Conservation (phyloP, 2,888 invertebrate species). For the Acanthococcus lagerstroemiae region DNA sequence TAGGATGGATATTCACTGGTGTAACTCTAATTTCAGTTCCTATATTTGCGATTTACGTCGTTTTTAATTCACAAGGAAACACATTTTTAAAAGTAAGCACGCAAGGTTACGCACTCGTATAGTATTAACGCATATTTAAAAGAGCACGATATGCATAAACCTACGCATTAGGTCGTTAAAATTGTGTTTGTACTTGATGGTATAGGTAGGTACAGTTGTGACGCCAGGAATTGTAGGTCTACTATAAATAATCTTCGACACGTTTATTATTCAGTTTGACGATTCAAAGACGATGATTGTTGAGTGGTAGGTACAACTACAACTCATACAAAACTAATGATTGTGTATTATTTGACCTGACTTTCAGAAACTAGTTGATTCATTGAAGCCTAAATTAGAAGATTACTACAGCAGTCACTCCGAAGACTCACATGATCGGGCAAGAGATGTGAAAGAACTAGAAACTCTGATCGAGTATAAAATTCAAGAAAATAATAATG, state of each 20-base stretch:
- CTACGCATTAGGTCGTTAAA: conserved; percentile 33
- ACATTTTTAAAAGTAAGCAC: conserved; percentile 56
- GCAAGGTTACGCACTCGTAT: neutral
- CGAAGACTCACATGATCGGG: conserved; percentile 41
- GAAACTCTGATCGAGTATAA: conserved; percentile 40
- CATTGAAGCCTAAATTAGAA: conserved; percentile 64
- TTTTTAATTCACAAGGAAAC: conserved; percentile 60
- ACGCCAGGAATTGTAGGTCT: neutral
- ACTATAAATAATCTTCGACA: too few relatives aligned
- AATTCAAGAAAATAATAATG: conserved; percentile 36
- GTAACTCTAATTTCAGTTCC: conserved; percentile 78
- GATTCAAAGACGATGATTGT: too few relatives aligned
- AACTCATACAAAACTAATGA: too few relatives aligned
- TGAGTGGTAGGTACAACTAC: too few relatives aligned
- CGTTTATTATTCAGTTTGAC: too few relatives aligned
- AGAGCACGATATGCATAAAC: neutral
- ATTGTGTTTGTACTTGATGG: neutral
- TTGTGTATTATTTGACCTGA: too few relatives aligned
- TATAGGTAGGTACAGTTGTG: neutral
- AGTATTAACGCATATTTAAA: neutral
- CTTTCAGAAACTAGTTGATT: conserved; percentile 70
- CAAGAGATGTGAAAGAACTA: conserved; percentile 46
- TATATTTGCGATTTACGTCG: conserved; percentile 61
- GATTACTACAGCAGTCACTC: conserved; percentile 42
- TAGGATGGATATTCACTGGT: conserved; percentile 80